phyloP scores from a whole-genome alignment of 2,797 vertebrate species.

The Argentina silus region DNA sequence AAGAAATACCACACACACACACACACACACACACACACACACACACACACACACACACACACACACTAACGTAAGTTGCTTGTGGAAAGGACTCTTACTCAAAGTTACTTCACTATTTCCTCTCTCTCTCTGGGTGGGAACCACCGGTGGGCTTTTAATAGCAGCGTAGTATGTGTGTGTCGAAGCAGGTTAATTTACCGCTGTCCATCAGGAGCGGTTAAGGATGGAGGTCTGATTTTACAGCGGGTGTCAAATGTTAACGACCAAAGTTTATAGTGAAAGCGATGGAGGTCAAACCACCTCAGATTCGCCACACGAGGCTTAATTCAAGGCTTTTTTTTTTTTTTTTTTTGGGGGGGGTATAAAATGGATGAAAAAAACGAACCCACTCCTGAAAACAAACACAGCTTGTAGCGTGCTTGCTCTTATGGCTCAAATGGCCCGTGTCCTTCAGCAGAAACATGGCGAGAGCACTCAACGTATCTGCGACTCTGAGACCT shows the following conservation, averaged over 20 bases:
- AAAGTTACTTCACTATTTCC: no score
- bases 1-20: no score
- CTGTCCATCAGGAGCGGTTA: conserved; percentile 43
- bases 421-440: no score
- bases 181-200: conserved; percentile 59
- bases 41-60: no score
- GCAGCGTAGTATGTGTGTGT: conserved; percentile 24
- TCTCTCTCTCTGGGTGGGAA: not conserved
- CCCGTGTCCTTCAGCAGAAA: conserved; percentile 8
- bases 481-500: not conserved
- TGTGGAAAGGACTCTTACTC: no score
- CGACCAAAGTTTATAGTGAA: conserved; percentile 53
- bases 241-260: conserved; percentile 65
- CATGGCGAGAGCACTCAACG: not conserved
- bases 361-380: not conserved
- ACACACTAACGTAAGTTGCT: no score
- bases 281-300: conserved; percentile 53
- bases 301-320: conserved; percentile 38
- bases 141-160: conserved; percentile 49
- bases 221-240: conserved; percentile 57
- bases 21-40: no score
- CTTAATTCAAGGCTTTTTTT: not conserved
- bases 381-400: no score
- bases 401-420: no score
- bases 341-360: no score